These are phyloP conservation scores for Chromoteleia sp. DNA, from an alignment of 2,888 invertebrate genomes.

Conservation along the genomic window DNA sequence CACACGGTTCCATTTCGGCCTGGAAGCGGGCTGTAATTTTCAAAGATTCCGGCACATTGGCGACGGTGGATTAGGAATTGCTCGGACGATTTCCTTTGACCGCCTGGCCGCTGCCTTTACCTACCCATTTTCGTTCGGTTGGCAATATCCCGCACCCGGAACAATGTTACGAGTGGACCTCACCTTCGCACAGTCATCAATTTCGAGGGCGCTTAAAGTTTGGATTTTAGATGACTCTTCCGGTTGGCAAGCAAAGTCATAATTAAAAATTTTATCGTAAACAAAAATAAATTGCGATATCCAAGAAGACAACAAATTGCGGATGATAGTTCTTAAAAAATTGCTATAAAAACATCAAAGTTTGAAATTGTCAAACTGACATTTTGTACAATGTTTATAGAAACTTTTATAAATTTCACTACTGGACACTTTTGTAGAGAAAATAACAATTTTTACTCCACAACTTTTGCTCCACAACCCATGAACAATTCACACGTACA, in stretches of 20 bases:
- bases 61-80: constrained; percentile 25
- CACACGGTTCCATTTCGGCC: constrained; percentile 17
- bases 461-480: too few species aligned
- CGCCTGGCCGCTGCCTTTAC: constrained; percentile 45
- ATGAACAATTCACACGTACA: too few species aligned
- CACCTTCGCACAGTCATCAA: constrained; percentile 23
- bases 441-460: too few species aligned
- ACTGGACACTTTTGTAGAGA: too few species aligned
- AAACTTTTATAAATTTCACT: too few species aligned
- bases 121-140: constrained; percentile 19
- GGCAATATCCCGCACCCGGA: neutral
- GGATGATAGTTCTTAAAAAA: too few species aligned
- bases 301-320: too few species aligned
- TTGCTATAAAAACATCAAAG: too few species aligned
- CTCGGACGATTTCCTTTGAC: constrained; percentile 50
- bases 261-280: too few species aligned
- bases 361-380: too few species aligned
- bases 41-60: constrained; percentile 43
- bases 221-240: constrained; percentile 17
- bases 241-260: constrained; percentile 15
- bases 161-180: constrained; percentile 45
- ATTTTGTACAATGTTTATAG: too few species aligned
- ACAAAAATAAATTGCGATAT: too few species aligned
- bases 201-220: constrained; percentile 16
- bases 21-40: constrained; percentile 59